Percentiles rank a stretch among this genome's conserved stretches.
Evolutionary conservation across 2,113 vertebrate species (phyloP).

Genomic region (Boleophthalmus pectinirostris): DNA sequence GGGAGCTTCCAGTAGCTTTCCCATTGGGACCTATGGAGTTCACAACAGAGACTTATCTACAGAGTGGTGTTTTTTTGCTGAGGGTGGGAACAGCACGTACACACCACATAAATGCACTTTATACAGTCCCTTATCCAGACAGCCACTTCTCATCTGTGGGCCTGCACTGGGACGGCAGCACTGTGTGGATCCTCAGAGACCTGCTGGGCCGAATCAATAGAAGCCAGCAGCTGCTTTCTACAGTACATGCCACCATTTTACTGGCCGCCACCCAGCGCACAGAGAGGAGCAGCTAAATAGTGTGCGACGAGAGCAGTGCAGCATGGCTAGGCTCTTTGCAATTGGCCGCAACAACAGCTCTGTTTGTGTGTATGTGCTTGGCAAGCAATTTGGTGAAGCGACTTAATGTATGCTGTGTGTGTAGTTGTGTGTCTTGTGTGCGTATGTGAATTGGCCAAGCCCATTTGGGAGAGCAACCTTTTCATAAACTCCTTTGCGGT

Average conservation of each 20-base stretch:
- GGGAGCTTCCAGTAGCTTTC: constrained; percentile 33
- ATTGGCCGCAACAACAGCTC: constrained; percentile 39
- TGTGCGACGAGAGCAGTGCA: constrained; percentile 47
- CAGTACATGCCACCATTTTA: constrained; percentile 66
- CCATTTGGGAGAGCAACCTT: constrained; percentile 46
- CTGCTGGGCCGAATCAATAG: constrained; percentile 73
- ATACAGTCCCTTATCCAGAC: constrained; percentile 28
- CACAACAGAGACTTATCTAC: constrained; percentile 22
- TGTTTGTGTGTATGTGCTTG: constrained; percentile 12
- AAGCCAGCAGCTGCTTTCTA: constrained; percentile 66
- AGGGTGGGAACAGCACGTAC: constrained; percentile 23
- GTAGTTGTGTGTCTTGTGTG: constrained; percentile 23
- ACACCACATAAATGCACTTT: constrained; percentile 48
- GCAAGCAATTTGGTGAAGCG: constrained; percentile 46
- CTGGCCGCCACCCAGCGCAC: constrained; percentile 64
- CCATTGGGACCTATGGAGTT: constrained; percentile 34
- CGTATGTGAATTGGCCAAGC: constrained; percentile 9
- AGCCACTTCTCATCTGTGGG: constrained; percentile 27
- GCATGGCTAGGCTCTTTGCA: constrained; percentile 36
- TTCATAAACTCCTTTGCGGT: constrained; percentile 31
- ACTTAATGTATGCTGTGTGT: constrained; percentile 41
- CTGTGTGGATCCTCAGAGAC: constrained; percentile 64
- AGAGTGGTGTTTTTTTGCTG: constrained; percentile 17
- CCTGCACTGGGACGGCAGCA: constrained; percentile 49
- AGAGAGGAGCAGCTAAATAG: constrained; percentile 54